These are phyloP conservation scores for Idris sp. DNA, from an alignment of 1,140 invertebrate species.

Conservation along the genomic window DNA sequence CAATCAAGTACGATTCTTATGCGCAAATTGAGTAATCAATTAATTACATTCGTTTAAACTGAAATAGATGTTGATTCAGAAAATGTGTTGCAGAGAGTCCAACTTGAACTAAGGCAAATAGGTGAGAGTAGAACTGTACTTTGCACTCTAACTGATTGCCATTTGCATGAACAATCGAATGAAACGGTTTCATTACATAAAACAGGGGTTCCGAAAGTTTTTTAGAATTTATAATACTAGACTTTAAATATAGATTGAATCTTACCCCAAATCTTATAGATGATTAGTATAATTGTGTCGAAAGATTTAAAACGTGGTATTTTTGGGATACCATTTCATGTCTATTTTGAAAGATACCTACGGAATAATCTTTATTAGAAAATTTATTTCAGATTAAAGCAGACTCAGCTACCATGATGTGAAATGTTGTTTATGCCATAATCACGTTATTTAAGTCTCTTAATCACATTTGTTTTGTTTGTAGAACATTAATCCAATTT, in stretches of 20 bases:
- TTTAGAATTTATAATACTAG: constrained; percentile 13
- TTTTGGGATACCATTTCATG: too few species aligned
- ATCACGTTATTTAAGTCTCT: constrained; percentile 25
- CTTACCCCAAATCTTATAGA: too few species aligned
- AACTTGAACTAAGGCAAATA: constrained; percentile 16
- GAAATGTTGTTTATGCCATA: constrained; percentile 14
- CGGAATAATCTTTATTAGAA: constrained; percentile 16
- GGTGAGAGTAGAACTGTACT: constrained; percentile 30
- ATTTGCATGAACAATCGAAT: constrained; percentile 48
- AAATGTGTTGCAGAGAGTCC: constrained; percentile 16
- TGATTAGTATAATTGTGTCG: too few species aligned
- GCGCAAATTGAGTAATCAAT: constrained; percentile 10
- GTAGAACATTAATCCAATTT: constrained; percentile 48
- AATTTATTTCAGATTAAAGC: constrained; percentile 29
- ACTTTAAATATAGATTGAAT: too few species aligned
- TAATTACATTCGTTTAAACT: constrained; percentile 33
- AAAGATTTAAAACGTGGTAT: too few species aligned
- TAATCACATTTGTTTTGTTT: constrained; percentile 29
- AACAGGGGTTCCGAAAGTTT: constrained; percentile 16
- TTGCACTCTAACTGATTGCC: constrained; percentile 56
- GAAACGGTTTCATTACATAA: constrained; percentile 37
- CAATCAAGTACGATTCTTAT: background rate
- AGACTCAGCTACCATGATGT: constrained; percentile 16
- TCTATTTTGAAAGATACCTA: too few species aligned
- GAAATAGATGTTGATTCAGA: constrained; percentile 29